A percentile compares a stretch with the other conserved stretches of the same genome.
phyloP scores from a whole-genome alignment of 2,888 invertebrate genomes.

The Calephelis perditalis region DNA sequence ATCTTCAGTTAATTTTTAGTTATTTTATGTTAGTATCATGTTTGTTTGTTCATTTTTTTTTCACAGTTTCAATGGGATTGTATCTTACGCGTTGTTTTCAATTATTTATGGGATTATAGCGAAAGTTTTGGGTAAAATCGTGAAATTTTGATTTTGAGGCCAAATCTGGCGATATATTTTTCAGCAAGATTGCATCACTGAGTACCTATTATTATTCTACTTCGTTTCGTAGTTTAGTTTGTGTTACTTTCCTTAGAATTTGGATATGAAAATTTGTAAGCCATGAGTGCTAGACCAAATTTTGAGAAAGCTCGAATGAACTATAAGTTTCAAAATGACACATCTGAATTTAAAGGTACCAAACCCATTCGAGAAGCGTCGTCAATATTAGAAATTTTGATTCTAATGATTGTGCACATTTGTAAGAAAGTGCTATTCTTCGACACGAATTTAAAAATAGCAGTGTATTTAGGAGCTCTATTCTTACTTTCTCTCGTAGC shows the following conservation, averaged over 20 bases:
- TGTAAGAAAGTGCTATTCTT: conserved; percentile 93
- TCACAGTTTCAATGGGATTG: no score
- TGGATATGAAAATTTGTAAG: conserved; percentile 27
- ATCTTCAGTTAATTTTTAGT: no score
- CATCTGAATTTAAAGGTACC: conserved; percentile 79
- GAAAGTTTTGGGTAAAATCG: no score
- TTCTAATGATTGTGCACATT: conserved; percentile 89
- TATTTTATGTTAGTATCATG: no score
- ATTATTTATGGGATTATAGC: no score
- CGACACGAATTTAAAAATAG: conserved; percentile 90
- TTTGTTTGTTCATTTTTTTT: no score
- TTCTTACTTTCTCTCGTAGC: conserved; percentile 91
- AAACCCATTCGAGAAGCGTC: conserved; percentile 91
- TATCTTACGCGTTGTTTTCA: no score
- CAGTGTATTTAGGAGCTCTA: conserved; percentile 88
- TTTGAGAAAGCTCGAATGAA: conserved; percentile 66
- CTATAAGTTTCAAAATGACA: conserved; percentile 65
- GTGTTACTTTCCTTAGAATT: neutral
- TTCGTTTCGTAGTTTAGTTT: no score
- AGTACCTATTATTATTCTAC: no score
- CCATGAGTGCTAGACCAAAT: conserved; percentile 58
- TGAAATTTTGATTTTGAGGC: no score
- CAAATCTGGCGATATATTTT: no score
- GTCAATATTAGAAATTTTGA: conserved; percentile 87
- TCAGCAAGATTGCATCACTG: no score